Base-by-base conservation (phyloP, 2,113 vertebrate genomes). In the Sylvia atricapilla region DNA sequence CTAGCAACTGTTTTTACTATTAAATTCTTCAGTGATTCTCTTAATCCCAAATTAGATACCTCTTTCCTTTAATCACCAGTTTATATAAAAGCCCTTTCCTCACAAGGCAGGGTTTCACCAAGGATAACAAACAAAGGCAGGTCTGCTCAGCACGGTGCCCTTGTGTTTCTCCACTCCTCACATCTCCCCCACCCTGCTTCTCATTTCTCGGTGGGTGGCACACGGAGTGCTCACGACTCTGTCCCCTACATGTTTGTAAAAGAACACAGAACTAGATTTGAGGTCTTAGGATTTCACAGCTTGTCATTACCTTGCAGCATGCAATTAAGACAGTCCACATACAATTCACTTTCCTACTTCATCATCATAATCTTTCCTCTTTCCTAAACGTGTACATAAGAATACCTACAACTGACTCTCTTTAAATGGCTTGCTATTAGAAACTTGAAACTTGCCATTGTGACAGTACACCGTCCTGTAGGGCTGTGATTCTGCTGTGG, bases 31-130 rank as follows among this genome's bases (percentile, higher is more conserved):
- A 76, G 88, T 27, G 25, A 94, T 64, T 94, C 84, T 84, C 83
- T 93, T 92, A 75, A 89, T 92, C 73, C 80, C 93, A 89, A 96
- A 94, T 94, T 93, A 96, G 92, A 59, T 63, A 96, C 47, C 64
- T 89, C 89, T 72, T 87, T 50, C 86, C 64, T 95, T 93, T 95
- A 94, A 94, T 93, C 93, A 94, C 56, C 23, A 30, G 66, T 92
- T 93, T 93, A 84, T 84, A 84, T 60, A 80, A 83, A 93, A 96
- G 80, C 60, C 22, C 64, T 81, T 64, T 87, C 83, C 85, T 78
- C 86, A 30, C 56, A 84, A 68, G 68, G 88, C 88, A 84, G 52
- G 90, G 83, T 90, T 96, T 93, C 91, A 83, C 37, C 25, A 28
- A 52, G 64, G 84, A 77, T 75, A 95, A 90, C 79, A 85, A 95